Evolutionary conservation across 2,888 invertebrate genomes (phyloP), one percentile per base, ranked within the genome.

Genomic region (Yponomeuta sedellus): DNA sequence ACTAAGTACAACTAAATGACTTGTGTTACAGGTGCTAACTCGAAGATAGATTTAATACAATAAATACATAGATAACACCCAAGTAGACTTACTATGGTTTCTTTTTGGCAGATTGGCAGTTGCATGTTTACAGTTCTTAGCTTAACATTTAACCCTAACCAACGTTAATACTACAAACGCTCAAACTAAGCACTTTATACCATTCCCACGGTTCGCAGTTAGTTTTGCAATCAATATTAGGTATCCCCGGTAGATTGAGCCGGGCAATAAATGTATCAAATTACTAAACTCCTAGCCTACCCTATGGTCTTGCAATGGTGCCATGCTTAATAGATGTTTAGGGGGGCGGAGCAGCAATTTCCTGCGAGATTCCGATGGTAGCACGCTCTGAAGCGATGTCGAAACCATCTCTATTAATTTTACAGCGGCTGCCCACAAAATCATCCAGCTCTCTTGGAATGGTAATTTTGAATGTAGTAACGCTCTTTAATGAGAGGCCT

Each of bases 361-460:
- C 78, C 77, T 78, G 22, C 74, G 77, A 81, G 77, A 52, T 52
- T 52, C 44, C 44, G 44, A 81, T 80, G 76, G 75, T 77, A 77
- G 78, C 78, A 73, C 80, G 81, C 78, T 25, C 76, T 75, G 73
- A 73, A 80, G 79, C 78, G 74, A 80, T 84, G 79, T 80, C 76
- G 84, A 78, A 86, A 85, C 75, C 70, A 74, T 69, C 70, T 75
- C 80, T 80, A 83, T 84, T 83, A 83, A 85, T 82, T 83, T 81
- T 78, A 81, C 44, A 28, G 52, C 77, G 77, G 81, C 76, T 81
- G 76, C 81, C 76, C 74, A 77, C 78, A 74, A 80, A 80, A 81
- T 82, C 75, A 73, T 77, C 71, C 71, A 75, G 72, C 72, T 68
- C 56, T 67, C 68, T 66, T 68, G 64, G 58, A 66, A 67, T 62